phyloP scores from a whole-genome alignment of 2,888 invertebrate species.

The Lasiommata megera region DNA sequence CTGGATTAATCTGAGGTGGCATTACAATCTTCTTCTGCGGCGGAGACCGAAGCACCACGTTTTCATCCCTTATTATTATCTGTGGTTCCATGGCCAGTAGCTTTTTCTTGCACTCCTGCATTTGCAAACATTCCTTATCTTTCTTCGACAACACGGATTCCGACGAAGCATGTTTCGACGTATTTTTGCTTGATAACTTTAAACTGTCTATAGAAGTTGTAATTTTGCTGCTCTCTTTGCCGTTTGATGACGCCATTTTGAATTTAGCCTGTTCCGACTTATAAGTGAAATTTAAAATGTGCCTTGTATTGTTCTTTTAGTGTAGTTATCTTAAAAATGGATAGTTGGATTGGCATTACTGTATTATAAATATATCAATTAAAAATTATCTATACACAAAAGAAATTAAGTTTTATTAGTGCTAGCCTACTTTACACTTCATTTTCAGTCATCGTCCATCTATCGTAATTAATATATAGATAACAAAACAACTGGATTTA shows the following conservation, averaged over 20 bases:
- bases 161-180: conserved; percentile 73
- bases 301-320: conserved; percentile 7
- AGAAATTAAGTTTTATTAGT: no score
- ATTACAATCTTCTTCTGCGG: conserved; percentile 77
- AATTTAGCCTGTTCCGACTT: conserved; percentile 14
- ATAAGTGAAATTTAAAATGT: neutral
- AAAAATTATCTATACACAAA: no score
- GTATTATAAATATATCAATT: no score
- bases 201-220: conserved; percentile 73
- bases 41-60: conserved; percentile 67
- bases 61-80: conserved; percentile 75
- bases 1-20: conserved; percentile 71
- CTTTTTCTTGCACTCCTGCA: conserved; percentile 77
- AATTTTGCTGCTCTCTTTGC: conserved; percentile 67
- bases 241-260: conserved; percentile 71
- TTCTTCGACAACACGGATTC: conserved; percentile 73
- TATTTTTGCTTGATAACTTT: conserved; percentile 71
- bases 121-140: conserved; percentile 70
- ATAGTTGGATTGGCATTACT: neutral
- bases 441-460: no score
- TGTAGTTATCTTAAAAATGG: neutral
- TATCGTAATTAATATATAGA: no score
- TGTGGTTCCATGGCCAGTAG: conserved; percentile 73
- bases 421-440: no score
- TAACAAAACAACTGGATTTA: no score